Evolutionary conservation across 1,140 invertebrate species (phyloP), one percentile per base, ranked within the genome.

Genomic region (Aethina tumida): DNA sequence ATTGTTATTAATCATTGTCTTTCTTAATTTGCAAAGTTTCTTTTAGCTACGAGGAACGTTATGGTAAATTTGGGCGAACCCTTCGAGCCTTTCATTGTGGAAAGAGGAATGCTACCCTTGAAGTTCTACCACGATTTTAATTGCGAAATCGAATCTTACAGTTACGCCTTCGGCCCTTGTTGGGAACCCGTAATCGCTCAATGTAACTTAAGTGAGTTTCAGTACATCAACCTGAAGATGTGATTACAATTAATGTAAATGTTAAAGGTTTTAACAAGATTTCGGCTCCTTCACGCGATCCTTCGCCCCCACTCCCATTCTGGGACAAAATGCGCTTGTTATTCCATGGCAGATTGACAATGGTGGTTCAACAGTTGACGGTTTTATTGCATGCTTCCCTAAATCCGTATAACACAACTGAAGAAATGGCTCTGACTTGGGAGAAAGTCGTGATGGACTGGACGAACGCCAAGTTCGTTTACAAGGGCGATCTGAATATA

Each of bases 61-160:
- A 64, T 63, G 6, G 73, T 88, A 10, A 74, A 84, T 29, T 70
- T 87, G 31, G 81, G 81, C 0, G 70, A 69, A n/a, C 81, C 82
- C 0, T 87, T 82, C 71, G 74, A 78, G n/a, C 67, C 73, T 22
- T 67, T 76, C 33, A 68, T 75, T 3, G 69, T 89, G 1, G 81
- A 86, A 52, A 66, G 90, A 33, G 89, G 86, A 51, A 92, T 99
- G 84, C 89, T 90, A 10, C 77, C 90, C 0, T 67, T 97, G 1
- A 99, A 99, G 61, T 97, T 94, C 66, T 99, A 95, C 64, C 92
- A 98, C 60, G 95, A 99, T 65, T 74, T 99, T n/a, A 93, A 89
- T 59, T 92, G 87, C 70, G 90, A 94, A 53, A 78, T 92, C 43
- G 77, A 87, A 32, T 78, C 81, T 43, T 89, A 82, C 49, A 82